Percentiles rank a stretch among this genome's conserved stretches.
Conservation (phyloP, 2,797 vertebrate species). For the Rachycentron canadum region DNA sequence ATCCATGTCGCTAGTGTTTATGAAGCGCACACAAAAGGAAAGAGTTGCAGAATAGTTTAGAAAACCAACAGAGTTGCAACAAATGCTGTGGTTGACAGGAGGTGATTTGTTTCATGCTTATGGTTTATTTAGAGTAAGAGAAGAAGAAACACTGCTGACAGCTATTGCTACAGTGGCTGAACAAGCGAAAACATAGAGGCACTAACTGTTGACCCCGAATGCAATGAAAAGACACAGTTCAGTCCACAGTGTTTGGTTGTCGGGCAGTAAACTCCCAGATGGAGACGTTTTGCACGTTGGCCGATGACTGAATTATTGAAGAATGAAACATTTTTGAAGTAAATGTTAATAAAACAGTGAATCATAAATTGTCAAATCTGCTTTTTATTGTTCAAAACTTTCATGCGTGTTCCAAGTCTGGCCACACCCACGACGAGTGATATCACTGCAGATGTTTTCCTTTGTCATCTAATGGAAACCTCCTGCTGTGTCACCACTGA, state of each 20-base stretch:
- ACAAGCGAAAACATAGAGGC: too few relatives aligned
- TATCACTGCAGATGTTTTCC: conserved; percentile 43
- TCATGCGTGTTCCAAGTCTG: neutral
- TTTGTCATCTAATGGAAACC: conserved; percentile 22
- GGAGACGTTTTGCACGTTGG: neutral
- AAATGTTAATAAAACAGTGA: neutral
- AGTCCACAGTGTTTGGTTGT: neutral
- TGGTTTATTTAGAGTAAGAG: neutral
- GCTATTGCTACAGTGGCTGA: too few relatives aligned
- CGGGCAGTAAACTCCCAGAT: neutral
- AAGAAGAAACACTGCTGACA: neutral
- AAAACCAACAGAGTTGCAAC: too few relatives aligned
- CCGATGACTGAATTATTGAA: neutral
- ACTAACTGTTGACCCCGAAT: neutral
- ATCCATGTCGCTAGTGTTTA: neutral
- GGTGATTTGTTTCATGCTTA: too few relatives aligned
- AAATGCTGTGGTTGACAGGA: too few relatives aligned
- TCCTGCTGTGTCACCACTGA: conserved; percentile 17
- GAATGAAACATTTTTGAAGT: neutral
- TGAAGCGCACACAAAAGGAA: too few relatives aligned
- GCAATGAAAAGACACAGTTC: neutral
- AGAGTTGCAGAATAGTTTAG: too few relatives aligned
- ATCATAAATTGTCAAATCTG: neutral
- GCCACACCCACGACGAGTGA: conserved; percentile 8
- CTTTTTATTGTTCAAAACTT: conserved; percentile 4